Conservation (phyloP, 2,113 vertebrate genomes). For the Elaphurus davidianus region DNA sequence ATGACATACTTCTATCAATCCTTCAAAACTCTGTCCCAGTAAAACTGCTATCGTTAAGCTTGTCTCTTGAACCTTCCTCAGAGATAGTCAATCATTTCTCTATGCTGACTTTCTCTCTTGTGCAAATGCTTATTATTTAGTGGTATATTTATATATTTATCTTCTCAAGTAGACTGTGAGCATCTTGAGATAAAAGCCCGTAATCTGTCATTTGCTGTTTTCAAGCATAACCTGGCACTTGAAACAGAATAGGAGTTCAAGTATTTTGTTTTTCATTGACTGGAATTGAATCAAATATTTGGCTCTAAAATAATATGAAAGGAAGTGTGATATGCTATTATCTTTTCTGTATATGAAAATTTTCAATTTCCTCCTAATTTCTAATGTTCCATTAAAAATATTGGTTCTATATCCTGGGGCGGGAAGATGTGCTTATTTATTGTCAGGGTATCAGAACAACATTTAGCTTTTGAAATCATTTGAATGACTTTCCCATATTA, state of each 20-base stretch:
- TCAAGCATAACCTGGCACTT: background rate
- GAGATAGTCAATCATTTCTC: background rate
- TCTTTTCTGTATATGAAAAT: background rate
- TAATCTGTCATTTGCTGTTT: background rate
- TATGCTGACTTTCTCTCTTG: background rate
- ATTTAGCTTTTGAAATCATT: background rate
- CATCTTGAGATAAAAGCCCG: background rate
- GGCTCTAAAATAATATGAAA: background rate
- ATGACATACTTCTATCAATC: background rate
- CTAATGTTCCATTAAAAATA: background rate
- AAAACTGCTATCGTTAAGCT: background rate
- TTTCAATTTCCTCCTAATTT: background rate
- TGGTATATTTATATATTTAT: background rate
- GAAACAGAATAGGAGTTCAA: background rate
- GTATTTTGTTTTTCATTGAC: background rate
- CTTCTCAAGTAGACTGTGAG: background rate
- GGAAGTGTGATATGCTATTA: background rate
- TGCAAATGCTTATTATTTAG: background rate
- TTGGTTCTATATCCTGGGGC: background rate
- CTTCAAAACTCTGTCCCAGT: background rate
- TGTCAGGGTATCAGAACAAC: background rate
- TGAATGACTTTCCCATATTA: background rate
- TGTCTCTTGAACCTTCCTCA: background rate
- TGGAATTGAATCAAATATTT: background rate
- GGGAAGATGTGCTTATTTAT: background rate